Evolutionary conservation across 35 echinoderm and acorn worm species (phyloP).

Genomic region (Acanthaster planci): DNA sequence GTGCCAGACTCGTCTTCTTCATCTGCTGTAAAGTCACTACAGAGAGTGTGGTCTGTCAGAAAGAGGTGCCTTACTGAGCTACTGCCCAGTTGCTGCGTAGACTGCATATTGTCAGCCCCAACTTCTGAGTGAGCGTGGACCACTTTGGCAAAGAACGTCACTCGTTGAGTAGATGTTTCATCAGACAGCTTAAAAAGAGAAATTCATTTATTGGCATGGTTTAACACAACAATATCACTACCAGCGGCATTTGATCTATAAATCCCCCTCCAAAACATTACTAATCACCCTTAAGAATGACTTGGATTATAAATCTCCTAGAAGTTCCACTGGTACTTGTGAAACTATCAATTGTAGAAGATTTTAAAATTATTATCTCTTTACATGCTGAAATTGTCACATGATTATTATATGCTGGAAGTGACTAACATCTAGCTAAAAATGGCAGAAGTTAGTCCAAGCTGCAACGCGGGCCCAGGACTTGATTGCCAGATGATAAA

Average conservation of each 20-base stretch:
- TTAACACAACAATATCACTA: not conserved
- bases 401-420: too few species aligned
- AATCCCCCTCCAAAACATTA: too few species aligned
- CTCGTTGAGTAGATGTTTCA: not conserved
- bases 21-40: not conserved
- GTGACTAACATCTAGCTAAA: too few species aligned
- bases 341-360: too few species aligned
- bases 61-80: conserved; percentile 22
- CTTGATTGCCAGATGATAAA: too few species aligned
- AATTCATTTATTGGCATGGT: not conserved
- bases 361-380: too few species aligned
- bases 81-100: not conserved
- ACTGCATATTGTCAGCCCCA: not conserved
- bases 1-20: not conserved
- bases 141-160: conserved; percentile 1
- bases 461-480: too few species aligned
- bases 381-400: too few species aligned
- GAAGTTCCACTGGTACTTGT: too few species aligned
- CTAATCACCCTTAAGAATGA: too few species aligned
- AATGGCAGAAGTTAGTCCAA: too few species aligned
- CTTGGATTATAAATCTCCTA: too few species aligned
- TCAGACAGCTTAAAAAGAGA: not conserved
- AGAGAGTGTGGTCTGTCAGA: conserved; percentile 2
- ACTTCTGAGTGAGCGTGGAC: not conserved
- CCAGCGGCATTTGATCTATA: not conserved